phyloP scores from a whole-genome alignment of 2,113 vertebrate species.

The Symphodus melops region DNA sequence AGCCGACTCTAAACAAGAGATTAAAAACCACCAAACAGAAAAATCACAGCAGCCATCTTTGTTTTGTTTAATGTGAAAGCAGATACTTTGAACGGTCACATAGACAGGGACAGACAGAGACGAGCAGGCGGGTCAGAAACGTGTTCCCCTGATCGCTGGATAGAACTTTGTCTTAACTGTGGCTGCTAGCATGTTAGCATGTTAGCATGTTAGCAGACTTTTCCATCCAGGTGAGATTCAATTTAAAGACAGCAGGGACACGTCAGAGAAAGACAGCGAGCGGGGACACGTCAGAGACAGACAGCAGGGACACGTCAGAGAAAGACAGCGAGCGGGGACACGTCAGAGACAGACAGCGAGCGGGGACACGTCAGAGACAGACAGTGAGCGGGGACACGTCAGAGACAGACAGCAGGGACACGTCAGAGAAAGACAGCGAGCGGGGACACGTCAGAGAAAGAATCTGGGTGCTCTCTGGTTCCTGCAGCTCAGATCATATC shows the following conservation, averaged over 20 bases:
- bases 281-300: background rate
- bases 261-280: background rate
- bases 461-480: slow-evolving; percentile 18
- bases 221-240: background rate
- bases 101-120: too few species aligned
- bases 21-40: too few species aligned
- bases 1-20: too few species aligned
- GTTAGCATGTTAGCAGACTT: background rate
- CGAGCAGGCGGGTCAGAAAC: too few species aligned
- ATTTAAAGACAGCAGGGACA: slow-evolving; percentile 1
- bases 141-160: too few species aligned
- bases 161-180: too few species aligned
- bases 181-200: too few species aligned
- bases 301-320: background rate
- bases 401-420: background rate
- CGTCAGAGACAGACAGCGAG: background rate
- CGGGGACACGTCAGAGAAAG: background rate
- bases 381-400: background rate
- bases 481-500: background rate
- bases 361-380: background rate
- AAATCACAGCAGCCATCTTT: too few species aligned
- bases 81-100: too few species aligned
- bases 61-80: too few species aligned
- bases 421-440: background rate
- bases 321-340: slow-evolving; percentile 2